These are phyloP conservation scores for Eristalis intricaria DNA, from an alignment of 2,888 invertebrate species.

Conservation along the genomic window DNA sequence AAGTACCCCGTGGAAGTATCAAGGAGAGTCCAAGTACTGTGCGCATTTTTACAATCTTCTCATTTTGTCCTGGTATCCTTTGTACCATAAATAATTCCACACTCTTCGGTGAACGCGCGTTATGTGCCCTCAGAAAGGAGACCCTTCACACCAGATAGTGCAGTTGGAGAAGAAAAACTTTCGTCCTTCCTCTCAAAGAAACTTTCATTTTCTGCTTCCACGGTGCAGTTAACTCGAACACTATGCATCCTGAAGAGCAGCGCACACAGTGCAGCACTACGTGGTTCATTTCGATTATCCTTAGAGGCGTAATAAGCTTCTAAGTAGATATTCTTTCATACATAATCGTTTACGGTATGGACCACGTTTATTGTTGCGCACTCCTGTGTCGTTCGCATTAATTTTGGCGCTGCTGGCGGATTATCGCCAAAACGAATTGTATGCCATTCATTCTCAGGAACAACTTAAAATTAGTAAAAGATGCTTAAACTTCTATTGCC, in stretches of 20 bases:
- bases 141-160: slow-evolving; percentile 34
- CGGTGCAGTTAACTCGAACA: slow-evolving; percentile 40
- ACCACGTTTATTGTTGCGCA: slow-evolving; percentile 46
- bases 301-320: slow-evolving; percentile 69
- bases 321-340: slow-evolving; percentile 58
- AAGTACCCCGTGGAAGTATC: slow-evolving; percentile 66
- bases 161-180: slow-evolving; percentile 55
- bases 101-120: slow-evolving; percentile 61
- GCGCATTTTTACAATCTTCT: slow-evolving; percentile 5
- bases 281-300: slow-evolving; percentile 71
- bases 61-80: slow-evolving; percentile 52
- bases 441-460: slow-evolving; percentile 34
- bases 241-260: slow-evolving; percentile 1
- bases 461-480: slow-evolving; percentile 68
- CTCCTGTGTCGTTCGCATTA: slow-evolving; percentile 66
- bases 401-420: slow-evolving; percentile 52
- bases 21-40: slow-evolving; percentile 54
- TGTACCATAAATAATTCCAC: slow-evolving; percentile 70
- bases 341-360: slow-evolving; percentile 59
- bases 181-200: slow-evolving; percentile 47
- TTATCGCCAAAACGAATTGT: slow-evolving; percentile 58
- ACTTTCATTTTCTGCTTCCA: slow-evolving; percentile 45
- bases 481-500: slow-evolving; percentile 65
- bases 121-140: slow-evolving; percentile 34
- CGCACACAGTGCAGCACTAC: background rate